These are phyloP conservation scores for Chloroceryle inda DNA, from an alignment of 2,797 vertebrate genomes.

Conservation along the genomic window DNA sequence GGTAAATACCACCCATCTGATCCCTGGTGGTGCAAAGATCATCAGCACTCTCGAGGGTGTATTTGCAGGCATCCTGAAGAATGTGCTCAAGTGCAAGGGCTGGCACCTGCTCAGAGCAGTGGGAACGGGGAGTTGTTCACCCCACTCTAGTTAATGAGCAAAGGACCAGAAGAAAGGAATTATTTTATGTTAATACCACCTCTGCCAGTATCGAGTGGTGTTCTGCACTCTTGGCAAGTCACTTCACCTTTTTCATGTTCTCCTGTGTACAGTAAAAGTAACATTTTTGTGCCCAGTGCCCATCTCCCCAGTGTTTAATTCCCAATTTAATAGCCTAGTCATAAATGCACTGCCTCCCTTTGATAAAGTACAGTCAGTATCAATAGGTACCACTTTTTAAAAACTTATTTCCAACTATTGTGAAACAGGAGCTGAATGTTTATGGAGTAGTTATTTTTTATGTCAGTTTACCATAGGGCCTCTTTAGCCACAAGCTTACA, in stretches of 20 bases:
- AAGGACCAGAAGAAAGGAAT: background rate
- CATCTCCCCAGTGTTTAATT: background rate
- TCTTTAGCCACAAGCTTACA: conserved; percentile 51
- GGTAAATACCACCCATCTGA: accelerated
- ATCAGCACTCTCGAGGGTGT: background rate
- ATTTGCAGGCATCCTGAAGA: background rate
- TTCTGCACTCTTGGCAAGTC: background rate
- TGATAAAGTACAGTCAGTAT: background rate
- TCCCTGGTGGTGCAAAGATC: background rate
- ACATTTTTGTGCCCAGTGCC: background rate
- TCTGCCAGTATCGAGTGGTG: background rate
- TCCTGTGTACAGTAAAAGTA: accelerated
- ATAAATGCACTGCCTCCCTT: background rate
- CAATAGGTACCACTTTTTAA: background rate
- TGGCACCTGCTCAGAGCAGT: background rate
- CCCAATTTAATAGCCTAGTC: background rate
- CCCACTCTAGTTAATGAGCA: background rate
- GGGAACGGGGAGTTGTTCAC: background rate
- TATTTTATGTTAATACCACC: background rate
- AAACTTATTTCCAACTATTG: conserved; percentile 27
- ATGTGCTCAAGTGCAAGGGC: accelerated
- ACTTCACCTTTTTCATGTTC: background rate
- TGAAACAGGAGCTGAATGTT: conserved; percentile 50
- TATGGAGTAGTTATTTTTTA: conserved; percentile 56
- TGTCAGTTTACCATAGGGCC: conserved; percentile 56